Conservation (phyloP, 1,140 invertebrate genomes). For the Macrosteles quadrilineatus region DNA sequence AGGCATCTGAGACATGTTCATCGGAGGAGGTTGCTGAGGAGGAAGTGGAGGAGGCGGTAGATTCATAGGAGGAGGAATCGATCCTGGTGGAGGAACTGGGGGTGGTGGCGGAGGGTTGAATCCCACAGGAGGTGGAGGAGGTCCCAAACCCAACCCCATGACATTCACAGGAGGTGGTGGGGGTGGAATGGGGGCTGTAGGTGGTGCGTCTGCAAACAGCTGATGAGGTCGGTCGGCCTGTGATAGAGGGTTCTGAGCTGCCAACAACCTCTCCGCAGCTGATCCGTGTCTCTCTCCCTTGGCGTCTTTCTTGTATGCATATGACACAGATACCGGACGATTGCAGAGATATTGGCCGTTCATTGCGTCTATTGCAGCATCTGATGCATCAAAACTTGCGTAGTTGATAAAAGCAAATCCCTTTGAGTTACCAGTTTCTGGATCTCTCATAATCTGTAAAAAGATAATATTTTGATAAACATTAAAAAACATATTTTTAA, state of each 20-base stretch:
- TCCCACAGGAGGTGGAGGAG: conserved; percentile 54
- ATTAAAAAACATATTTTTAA: too few relatives aligned
- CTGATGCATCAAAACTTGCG: conserved; percentile 98
- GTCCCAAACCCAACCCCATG: conserved; percentile 53
- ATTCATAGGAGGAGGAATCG: conserved; percentile 55
- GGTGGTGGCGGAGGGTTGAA: conserved; percentile 63
- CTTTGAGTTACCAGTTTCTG: conserved; percentile 98
- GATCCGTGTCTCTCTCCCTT: conserved; percentile 99
- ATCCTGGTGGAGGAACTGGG: conserved; percentile 57
- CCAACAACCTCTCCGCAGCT: conserved; percentile 94
- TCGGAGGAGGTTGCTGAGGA: conserved; percentile 42
- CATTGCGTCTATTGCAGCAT: conserved; percentile 99
- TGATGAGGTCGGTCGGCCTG: conserved; percentile 96
- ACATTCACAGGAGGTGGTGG: conserved; percentile 44
- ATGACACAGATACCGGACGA: conserved; percentile 96
- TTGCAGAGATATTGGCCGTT: conserved; percentile 99
- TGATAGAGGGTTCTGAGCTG: conserved; percentile 96
- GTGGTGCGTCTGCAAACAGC: conserved; percentile 95
- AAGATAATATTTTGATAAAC: too few relatives aligned
- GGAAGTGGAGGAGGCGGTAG: conserved; percentile 62
- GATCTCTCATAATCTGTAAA: conserved; percentile 98
- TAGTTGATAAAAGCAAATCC: conserved; percentile 99
- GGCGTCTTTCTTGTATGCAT: conserved; percentile 99
- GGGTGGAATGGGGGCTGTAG: conserved; percentile 58
- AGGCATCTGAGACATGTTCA: conserved; percentile 39